A percentile compares a stretch with the other conserved stretches of the same genome.
Conservation (phyloP, 2,113 vertebrate genomes). For the Scolopax mira region DNA sequence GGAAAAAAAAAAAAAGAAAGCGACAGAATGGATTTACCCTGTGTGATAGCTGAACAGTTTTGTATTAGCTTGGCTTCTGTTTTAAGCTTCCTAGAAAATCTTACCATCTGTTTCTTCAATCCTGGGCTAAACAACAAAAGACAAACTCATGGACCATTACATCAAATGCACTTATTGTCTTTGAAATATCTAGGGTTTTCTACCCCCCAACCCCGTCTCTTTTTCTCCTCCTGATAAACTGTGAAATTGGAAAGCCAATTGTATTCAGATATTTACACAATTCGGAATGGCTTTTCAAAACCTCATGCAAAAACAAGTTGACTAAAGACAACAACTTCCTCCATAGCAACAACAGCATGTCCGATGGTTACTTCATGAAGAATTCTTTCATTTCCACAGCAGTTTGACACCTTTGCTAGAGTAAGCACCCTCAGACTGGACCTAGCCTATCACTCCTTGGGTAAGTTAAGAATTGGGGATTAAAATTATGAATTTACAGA, state of each 20-base stretch:
- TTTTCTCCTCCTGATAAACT: slow-evolving; percentile 59
- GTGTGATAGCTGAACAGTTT: slow-evolving; percentile 76
- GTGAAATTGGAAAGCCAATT: slow-evolving; percentile 68
- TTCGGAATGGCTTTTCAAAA: slow-evolving; percentile 60
- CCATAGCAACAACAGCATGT: background rate
- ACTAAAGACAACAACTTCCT: slow-evolving; percentile 51
- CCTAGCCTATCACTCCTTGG: background rate
- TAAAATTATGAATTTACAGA: background rate
- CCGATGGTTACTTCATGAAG: background rate
- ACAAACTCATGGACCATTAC: slow-evolving; percentile 70
- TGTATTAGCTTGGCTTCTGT: slow-evolving; percentile 79
- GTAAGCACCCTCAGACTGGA: background rate
- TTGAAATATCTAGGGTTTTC: slow-evolving; percentile 59
- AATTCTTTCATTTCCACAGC: background rate
- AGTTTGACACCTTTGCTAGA: background rate
- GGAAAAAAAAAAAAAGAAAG: background rate
- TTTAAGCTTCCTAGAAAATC: slow-evolving; percentile 80
- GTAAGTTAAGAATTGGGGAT: background rate
- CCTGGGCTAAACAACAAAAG: slow-evolving; percentile 72
- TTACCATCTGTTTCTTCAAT: slow-evolving; percentile 82
- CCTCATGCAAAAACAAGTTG: background rate
- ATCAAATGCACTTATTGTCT: slow-evolving; percentile 72
- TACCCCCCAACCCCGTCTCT: background rate
- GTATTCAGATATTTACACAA: slow-evolving; percentile 65
- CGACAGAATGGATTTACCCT: slow-evolving; percentile 70